phyloP scores from a whole-genome alignment of 2,797 vertebrate species.

The Peromyscus eremicus region DNA sequence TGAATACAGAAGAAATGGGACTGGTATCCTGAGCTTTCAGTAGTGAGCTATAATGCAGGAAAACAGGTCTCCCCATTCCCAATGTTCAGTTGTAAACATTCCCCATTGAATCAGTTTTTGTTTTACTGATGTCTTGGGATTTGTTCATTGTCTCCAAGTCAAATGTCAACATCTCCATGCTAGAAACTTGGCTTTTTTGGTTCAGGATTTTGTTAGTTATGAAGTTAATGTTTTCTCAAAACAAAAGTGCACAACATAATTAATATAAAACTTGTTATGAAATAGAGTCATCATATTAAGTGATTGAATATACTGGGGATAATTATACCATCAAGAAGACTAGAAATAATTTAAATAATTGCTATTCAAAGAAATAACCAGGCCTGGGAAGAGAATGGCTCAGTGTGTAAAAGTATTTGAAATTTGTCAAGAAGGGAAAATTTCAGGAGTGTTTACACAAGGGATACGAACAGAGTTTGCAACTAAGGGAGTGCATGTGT shows the following conservation, averaged over 20 bases:
- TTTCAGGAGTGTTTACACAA: background rate
- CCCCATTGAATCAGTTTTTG: background rate
- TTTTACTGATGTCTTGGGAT: background rate
- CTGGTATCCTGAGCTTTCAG: background rate
- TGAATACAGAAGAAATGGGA: background rate
- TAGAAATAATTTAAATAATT: conserved; percentile 14
- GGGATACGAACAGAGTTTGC: background rate
- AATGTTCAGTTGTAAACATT: background rate
- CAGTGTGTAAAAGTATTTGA: background rate
- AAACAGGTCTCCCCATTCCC: background rate
- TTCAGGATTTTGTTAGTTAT: background rate
- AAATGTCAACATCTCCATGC: conserved; percentile 30
- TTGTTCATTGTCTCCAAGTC: conserved; percentile 4
- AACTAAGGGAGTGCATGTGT: background rate
- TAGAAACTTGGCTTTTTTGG: background rate
- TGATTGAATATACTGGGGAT: background rate
- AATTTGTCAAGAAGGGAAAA: background rate
- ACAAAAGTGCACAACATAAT: background rate
- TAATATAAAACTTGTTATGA: background rate
- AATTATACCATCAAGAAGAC: background rate
- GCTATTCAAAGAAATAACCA: background rate
- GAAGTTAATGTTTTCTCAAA: background rate
- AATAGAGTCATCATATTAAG: background rate
- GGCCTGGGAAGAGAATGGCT: background rate
- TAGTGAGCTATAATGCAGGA: background rate